Evolutionary conservation across 2,888 invertebrate species (phyloP).

Genomic region (Microplitis manilae): DNA sequence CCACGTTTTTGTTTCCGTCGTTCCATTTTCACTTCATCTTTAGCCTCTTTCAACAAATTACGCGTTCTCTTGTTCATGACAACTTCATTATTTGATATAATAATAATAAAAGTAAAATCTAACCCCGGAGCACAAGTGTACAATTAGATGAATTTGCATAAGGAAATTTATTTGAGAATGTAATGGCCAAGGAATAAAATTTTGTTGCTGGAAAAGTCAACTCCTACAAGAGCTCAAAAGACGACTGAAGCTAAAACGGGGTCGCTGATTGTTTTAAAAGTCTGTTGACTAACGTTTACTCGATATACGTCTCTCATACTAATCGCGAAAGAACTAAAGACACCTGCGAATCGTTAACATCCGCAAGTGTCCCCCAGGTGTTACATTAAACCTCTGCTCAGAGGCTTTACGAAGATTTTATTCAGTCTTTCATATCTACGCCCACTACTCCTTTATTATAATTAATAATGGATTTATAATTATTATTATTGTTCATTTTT

Average conservation of each 20-base stretch:
- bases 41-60: slow-evolving; percentile 62
- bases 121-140: neutral
- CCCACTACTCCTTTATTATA: slow-evolving; percentile 15
- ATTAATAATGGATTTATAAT: slow-evolving; percentile 6
- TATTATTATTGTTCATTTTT: neutral
- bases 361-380: slow-evolving; percentile 37
- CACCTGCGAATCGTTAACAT: slow-evolving; percentile 57
- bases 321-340: slow-evolving; percentile 46
- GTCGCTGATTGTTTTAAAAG: slow-evolving; percentile 65
- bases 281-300: slow-evolving; percentile 45
- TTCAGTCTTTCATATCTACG: neutral
- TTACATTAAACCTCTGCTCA: slow-evolving; percentile 5
- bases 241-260: slow-evolving; percentile 55
- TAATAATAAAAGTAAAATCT: slow-evolving; percentile 16
- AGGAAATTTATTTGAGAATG: neutral
- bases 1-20: slow-evolving; percentile 60
- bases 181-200: too few species aligned
- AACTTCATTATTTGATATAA: slow-evolving; percentile 19
- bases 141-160: neutral
- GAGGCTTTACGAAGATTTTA: neutral
- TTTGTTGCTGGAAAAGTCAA: too few species aligned
- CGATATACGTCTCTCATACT: slow-evolving; percentile 53
- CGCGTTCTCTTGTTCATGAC: slow-evolving; percentile 59
- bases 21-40: slow-evolving; percentile 66
- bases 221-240: slow-evolving; percentile 49